Conservation (phyloP, 2,888 invertebrate species). For the Alloplasta piceator region DNA sequence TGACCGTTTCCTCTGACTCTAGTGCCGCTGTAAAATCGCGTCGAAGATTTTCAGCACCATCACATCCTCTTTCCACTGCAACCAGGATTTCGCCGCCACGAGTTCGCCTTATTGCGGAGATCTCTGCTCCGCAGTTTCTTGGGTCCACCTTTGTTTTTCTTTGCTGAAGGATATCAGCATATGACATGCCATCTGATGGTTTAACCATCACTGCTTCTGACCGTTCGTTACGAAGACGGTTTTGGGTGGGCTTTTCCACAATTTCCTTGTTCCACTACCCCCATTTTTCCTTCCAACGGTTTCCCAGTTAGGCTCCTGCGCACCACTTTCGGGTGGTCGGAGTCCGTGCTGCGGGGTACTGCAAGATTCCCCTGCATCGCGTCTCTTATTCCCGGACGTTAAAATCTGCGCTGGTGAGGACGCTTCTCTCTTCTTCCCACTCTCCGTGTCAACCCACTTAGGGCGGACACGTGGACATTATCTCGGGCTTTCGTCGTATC, state of each 20-base stretch:
- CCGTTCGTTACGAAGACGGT: not conserved
- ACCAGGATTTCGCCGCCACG: constrained; percentile 36
- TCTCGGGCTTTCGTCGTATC: not conserved
- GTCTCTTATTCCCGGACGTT: not conserved
- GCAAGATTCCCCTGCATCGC: not conserved
- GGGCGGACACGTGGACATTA: not conserved
- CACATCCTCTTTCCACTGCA: constrained; percentile 13
- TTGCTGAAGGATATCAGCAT: constrained; percentile 18
- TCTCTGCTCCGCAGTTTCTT: not conserved
- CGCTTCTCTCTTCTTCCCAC: not conserved
- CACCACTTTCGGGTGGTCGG: not conserved
- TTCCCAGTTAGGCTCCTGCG: constrained; percentile 1
- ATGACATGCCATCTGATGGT: not conserved
- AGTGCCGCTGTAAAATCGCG: not conserved
- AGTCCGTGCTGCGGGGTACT: not conserved
- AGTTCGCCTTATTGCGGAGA: constrained; percentile 6
- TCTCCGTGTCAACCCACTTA: not conserved
- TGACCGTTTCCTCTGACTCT: not conserved
- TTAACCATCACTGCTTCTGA: constrained; percentile 22
- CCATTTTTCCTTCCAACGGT: not conserved
- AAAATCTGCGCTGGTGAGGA: not conserved
- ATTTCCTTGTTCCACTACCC: not conserved
- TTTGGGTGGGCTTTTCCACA: not conserved
- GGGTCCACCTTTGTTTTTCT: constrained; percentile 11
- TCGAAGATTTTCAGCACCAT: not conserved